phyloP scores from a whole-genome alignment of 2,888 invertebrate species.

The Venusia cambrica region DNA sequence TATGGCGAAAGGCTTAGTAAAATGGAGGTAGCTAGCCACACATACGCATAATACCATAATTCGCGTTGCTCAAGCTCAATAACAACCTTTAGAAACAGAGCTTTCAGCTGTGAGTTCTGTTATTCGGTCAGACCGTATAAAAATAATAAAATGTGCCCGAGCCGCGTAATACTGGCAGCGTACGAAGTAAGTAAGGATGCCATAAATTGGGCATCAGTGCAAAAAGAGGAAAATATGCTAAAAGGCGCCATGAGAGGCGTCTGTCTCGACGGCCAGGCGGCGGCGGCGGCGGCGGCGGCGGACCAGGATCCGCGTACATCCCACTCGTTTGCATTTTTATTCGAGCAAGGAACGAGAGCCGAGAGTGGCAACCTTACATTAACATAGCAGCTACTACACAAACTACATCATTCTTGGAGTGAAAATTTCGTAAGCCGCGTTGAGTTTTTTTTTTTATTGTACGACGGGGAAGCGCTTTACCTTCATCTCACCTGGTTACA shows the following conservation, averaged over 20 bases:
- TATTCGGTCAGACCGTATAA: slow-evolving; percentile 19
- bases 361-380: neutral
- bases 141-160: slow-evolving; percentile 29
- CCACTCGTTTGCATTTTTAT: slow-evolving; percentile 58
- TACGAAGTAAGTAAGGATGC: slow-evolving; percentile 33
- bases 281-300: too few relatives aligned
- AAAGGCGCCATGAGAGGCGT: slow-evolving; percentile 40
- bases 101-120: slow-evolving; percentile 21
- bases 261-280: slow-evolving; percentile 24
- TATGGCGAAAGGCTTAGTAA: too few relatives aligned
- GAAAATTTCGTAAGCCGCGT: too few relatives aligned
- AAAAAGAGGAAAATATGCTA: slow-evolving; percentile 29
- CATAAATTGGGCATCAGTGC: slow-evolving; percentile 39
- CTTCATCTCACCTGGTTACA: too few relatives aligned
- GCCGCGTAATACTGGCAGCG: slow-evolving; percentile 53
- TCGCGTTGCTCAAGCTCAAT: too few relatives aligned
- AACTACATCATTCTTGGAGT: too few relatives aligned
- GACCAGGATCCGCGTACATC: slow-evolving; percentile 69
- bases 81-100: slow-evolving; percentile 17
- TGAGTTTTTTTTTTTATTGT: too few relatives aligned
- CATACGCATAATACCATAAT: too few relatives aligned
- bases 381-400: too few relatives aligned
- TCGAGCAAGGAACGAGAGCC: slow-evolving; percentile 17
- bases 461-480: too few relatives aligned
- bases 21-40: too few relatives aligned